Percentiles rank a stretch among this genome's conserved stretches.
phyloP scores from a whole-genome alignment of 1,140 invertebrate species.

The Bombus terrestris region DNA sequence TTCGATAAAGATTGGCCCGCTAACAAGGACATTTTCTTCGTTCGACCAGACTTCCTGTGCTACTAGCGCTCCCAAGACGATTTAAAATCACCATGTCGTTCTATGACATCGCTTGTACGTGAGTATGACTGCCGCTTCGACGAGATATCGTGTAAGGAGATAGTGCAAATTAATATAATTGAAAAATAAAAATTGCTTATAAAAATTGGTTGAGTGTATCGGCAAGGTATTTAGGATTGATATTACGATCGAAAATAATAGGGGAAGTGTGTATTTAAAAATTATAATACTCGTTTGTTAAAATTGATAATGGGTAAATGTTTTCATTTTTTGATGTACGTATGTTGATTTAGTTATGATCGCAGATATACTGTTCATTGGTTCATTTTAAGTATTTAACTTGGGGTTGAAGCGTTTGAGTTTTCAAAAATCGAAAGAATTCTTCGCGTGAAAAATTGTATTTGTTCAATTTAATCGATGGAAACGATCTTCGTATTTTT shows the following conservation, averaged over 20 bases:
- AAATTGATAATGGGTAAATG: not conserved
- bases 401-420: not conserved
- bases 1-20: slow-evolving; percentile 44
- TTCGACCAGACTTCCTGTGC: not conserved
- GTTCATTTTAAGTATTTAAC: no score
- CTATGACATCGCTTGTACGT: not conserved
- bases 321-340: no score
- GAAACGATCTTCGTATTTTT: no score
- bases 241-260: not conserved
- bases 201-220: not conserved
- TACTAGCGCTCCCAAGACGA: not conserved
- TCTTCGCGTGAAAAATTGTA: not conserved
- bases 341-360: no score
- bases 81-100: not conserved
- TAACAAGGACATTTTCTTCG: slow-evolving; percentile 37
- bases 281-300: not conserved
- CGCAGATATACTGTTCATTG: no score
- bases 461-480: not conserved
- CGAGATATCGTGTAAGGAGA: not conserved
- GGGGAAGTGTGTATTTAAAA: not conserved
- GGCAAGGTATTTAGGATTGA: not conserved
- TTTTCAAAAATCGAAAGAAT: not conserved
- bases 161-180: not conserved
- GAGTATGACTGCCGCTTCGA: not conserved
- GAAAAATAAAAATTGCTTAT: not conserved